phyloP scores from a whole-genome alignment of 2,888 invertebrate genomes.

The Mycogona germanica region DNA sequence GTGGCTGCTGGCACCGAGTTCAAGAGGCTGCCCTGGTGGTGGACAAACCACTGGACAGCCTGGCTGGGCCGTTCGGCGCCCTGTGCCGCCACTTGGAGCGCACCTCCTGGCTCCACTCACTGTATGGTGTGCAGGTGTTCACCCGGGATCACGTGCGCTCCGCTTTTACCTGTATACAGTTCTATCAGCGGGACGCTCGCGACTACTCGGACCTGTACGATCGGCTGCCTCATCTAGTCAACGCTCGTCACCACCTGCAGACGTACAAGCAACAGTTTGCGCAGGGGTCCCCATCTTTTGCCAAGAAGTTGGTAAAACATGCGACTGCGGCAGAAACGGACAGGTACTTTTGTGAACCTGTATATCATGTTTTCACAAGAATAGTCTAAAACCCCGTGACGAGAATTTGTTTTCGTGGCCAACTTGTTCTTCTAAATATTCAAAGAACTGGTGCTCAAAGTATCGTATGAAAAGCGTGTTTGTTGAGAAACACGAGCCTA shows the following conservation, averaged over 20 bases:
- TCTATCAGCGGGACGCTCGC: slow-evolving; percentile 3
- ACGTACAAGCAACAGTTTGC: background rate
- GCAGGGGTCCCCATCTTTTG: too few relatives aligned
- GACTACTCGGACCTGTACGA: slow-evolving; percentile 15
- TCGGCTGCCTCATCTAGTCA: slow-evolving; percentile 3
- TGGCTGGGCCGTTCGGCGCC: slow-evolving; percentile 1
- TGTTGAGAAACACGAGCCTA: too few relatives aligned
- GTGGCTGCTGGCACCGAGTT: background rate
- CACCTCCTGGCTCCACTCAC: background rate
- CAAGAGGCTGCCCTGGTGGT: background rate
- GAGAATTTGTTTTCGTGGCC: too few relatives aligned
- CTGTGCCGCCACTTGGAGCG: slow-evolving; percentile 11
- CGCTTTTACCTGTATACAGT: slow-evolving; percentile 13
- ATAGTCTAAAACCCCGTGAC: too few relatives aligned
- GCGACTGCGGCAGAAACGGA: too few relatives aligned
- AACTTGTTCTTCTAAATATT: too few relatives aligned
- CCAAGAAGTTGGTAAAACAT: too few relatives aligned
- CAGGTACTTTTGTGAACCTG: too few relatives aligned
- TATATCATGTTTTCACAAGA: too few relatives aligned
- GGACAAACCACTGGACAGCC: background rate
- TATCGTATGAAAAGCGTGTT: too few relatives aligned
- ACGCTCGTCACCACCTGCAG: slow-evolving; percentile 12
- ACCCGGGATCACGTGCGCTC: slow-evolving; percentile 10
- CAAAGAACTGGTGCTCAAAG: too few relatives aligned
- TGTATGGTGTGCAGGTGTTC: slow-evolving; percentile 13